These are phyloP conservation scores for Cynaeus angustus DNA, from an alignment of 2,888 invertebrate genomes.

Conservation along the genomic window DNA sequence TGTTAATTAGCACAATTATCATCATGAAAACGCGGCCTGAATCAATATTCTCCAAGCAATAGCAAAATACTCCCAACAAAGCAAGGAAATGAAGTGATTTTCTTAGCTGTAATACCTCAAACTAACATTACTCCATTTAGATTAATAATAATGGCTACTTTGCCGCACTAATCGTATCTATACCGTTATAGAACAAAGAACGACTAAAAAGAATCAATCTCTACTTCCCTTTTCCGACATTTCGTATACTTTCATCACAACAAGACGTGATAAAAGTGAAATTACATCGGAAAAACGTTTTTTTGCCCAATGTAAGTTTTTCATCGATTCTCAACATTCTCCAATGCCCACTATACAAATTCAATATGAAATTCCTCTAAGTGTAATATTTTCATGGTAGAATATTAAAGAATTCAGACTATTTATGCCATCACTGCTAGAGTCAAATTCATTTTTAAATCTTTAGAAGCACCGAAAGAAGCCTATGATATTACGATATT, in stretches of 20 bases:
- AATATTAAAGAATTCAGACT: conserved; percentile 12
- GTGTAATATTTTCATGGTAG: conserved; percentile 10
- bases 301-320: conserved; percentile 7
- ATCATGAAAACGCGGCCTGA: neutral
- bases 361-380: conserved; percentile 8
- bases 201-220: conserved; percentile 1
- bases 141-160: neutral
- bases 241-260: conserved; percentile 4
- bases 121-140: conserved; percentile 1
- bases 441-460: conserved; percentile 2
- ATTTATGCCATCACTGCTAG: conserved; percentile 7
- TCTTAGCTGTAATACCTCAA: neutral
- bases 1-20: conserved; percentile 18
- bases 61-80: conserved; percentile 1
- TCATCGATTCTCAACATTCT: neutral
- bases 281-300: conserved; percentile 12
- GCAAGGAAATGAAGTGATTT: conserved; percentile 4
- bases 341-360: neutral
- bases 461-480: neutral
- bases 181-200: neutral
- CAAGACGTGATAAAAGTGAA: conserved; percentile 2
- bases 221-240: conserved; percentile 1
- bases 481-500: conserved; percentile 10
- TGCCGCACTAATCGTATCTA: neutral
- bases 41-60: neutral